Evolutionary conservation across 1,140 invertebrate species (phyloP), one percentile per base, ranked within the genome.

Genomic region (Heliconius himera): DNA sequence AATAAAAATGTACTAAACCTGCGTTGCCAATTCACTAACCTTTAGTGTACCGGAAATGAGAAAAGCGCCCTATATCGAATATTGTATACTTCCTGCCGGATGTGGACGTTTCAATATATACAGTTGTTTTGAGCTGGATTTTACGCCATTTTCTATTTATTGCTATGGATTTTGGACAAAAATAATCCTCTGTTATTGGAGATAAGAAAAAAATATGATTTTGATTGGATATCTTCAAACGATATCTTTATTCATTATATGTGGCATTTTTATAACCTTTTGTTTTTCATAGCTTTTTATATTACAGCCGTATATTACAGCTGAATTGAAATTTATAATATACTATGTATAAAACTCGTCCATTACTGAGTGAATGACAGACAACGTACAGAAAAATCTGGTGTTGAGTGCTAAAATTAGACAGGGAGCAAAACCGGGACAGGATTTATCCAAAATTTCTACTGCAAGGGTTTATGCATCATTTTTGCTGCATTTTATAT

Each of bases 31-130:
- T 66, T 66, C 60, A 66, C 60, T 66, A 66, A 29, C 60, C 22
- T 66, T 66, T 66, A 66, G 60, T 29, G 60, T 66, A n/a, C 60
- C 60, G 60, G 60, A 66, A 66, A 66, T 66, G 60, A 29, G 60
- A 66, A 66, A 29, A 66, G 60, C 60, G 60, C 26, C 26, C 60
- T 66, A 22, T 66, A 26, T 66, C 60, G 60, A 66, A 66, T 66
- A 66, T 66, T 66, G 60, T 66, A 66, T 66, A 66, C 60, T 66
- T 66, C 60, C 60, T 51, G 49, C 18, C 18, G 49, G 49, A 20
- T 51, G 49, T 51, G 60, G 60, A 26, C 22, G 60, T 66, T 66
- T 66, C 60, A 3, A 29, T 16, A 13, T 29, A 66, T 66, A n/a
- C 60, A 66, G 60, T 66, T 66, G 60, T 66, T 66, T 66, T 66